These are phyloP conservation scores for Cheilosia scutellata DNA, from an alignment of 2,888 invertebrate genomes.

Conservation along the genomic window DNA sequence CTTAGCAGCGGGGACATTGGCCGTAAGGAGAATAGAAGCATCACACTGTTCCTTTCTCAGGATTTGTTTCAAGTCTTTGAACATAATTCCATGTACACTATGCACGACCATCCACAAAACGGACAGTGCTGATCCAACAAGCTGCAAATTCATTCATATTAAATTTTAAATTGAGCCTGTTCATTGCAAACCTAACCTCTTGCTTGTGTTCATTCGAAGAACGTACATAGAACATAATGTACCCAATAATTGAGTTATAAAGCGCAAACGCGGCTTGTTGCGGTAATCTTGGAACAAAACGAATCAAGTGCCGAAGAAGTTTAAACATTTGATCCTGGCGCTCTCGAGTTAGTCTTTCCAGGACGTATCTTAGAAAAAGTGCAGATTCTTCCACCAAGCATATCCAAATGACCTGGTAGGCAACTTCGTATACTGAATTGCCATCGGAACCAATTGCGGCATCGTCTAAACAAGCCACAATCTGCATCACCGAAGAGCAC, in stretches of 20 bases:
- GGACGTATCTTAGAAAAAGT: constrained; percentile 96
- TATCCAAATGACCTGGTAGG: constrained; percentile 98
- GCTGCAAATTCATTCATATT: constrained; percentile 78
- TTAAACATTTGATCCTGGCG: constrained; percentile 98
- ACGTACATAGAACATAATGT: constrained; percentile 99
- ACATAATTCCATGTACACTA: constrained; percentile 99
- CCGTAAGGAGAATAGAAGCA: constrained; percentile 97
- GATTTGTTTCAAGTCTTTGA: constrained; percentile 99
- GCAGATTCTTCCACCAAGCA: constrained; percentile 99
- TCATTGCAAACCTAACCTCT: constrained; percentile 84
- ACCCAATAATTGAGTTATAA: constrained; percentile 99
- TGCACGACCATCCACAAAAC: constrained; percentile 99
- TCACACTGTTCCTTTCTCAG: constrained; percentile 99
- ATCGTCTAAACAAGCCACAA: constrained; percentile 97
- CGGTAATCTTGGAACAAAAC: constrained; percentile 96
- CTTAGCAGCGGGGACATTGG: constrained; percentile 99
- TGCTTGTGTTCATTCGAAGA: constrained; percentile 98
- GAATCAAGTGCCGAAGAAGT: constrained; percentile 94
- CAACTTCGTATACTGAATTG: constrained; percentile 97
- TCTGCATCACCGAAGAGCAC: constrained; percentile 97
- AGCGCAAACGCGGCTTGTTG: constrained; percentile 99
- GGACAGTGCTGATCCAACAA: constrained; percentile 97
- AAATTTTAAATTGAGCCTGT: neutral
- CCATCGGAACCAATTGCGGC: constrained; percentile 97
- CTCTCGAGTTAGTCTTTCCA: constrained; percentile 97